phyloP scores from a whole-genome alignment of 37 sponge, comb jelly and placozoan species.

The Cladorhizidae sp. region DNA sequence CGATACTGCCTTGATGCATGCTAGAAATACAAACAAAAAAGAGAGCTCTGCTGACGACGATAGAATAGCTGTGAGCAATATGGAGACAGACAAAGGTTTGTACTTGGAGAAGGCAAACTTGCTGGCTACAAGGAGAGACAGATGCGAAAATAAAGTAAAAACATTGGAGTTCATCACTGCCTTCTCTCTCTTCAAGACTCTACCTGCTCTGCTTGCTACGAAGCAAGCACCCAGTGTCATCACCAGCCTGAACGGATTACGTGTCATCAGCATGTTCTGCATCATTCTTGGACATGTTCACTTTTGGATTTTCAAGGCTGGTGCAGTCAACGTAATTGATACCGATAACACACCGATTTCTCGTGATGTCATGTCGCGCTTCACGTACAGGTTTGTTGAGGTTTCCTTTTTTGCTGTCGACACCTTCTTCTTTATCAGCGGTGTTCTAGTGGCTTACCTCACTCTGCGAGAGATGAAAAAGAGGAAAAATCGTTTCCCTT shows the following conservation, averaged over 20 bases:
- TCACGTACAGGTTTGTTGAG: conserved; percentile 42
- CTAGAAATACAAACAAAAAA: not conserved
- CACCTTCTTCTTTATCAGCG: conserved; percentile 83
- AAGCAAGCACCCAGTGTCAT: no score
- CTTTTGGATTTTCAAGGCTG: conserved; percentile 6
- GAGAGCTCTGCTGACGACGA: not conserved
- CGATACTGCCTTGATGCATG: not conserved
- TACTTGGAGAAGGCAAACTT: conserved; percentile 2
- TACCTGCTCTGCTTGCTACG: conserved; percentile 57
- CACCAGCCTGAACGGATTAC: conserved; percentile 76
- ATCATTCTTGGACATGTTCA: conserved; percentile 70
- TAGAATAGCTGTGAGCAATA: not conserved
- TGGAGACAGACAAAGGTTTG: no score
- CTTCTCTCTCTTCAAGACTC: conserved; percentile 73
- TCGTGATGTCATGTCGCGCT: conserved; percentile 1
- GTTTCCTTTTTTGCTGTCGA: conserved; percentile 79
- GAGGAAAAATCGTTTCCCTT: conserved; percentile 56
- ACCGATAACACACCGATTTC: conserved; percentile 14
- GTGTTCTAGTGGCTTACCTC: conserved; percentile 73
- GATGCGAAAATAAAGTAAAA: not conserved
- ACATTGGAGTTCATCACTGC: conserved; percentile 22
- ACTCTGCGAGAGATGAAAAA: conserved; percentile 61
- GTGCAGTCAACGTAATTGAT: not conserved
- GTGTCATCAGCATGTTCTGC: conserved; percentile 89
- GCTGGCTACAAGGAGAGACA: not conserved